phyloP scores from a whole-genome alignment of 2,797 vertebrate species.

The Remorina albescens region DNA sequence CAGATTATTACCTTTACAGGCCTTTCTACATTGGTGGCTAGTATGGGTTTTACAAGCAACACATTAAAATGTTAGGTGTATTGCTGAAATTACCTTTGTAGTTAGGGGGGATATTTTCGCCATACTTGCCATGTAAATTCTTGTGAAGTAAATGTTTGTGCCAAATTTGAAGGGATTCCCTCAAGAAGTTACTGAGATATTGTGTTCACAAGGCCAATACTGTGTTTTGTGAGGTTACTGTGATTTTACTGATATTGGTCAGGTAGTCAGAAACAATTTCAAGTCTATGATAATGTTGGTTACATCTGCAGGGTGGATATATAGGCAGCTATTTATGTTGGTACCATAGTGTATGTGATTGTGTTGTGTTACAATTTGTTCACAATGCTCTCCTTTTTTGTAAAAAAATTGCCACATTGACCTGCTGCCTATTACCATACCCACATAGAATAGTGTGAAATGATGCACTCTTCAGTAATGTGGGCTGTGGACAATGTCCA shows the following conservation, averaged over 20 bases:
- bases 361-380: neutral
- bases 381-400: too few relatives aligned
- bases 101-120: too few relatives aligned
- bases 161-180: too few relatives aligned
- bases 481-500: slow-evolving; percentile 11
- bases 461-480: slow-evolving; percentile 10
- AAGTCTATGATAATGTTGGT: too few relatives aligned
- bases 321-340: neutral
- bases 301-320: neutral
- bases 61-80: neutral
- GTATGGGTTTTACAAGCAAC: neutral
- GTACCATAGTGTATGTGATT: neutral
- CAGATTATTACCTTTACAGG: neutral
- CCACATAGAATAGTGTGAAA: neutral
- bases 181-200: too few relatives aligned
- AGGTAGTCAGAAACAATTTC: too few relatives aligned
- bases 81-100: neutral
- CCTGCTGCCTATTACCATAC: neutral
- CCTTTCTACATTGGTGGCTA: neutral
- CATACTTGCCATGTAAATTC: too few relatives aligned
- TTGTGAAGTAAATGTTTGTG: too few relatives aligned
- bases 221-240: too few relatives aligned
- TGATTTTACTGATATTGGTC: too few relatives aligned
- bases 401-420: neutral
- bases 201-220: too few relatives aligned